Evolutionary conservation across 2,888 invertebrate species (phyloP), one percentile per base, ranked within the genome.

Genomic region (Bhutanitis thaidina): DNA sequence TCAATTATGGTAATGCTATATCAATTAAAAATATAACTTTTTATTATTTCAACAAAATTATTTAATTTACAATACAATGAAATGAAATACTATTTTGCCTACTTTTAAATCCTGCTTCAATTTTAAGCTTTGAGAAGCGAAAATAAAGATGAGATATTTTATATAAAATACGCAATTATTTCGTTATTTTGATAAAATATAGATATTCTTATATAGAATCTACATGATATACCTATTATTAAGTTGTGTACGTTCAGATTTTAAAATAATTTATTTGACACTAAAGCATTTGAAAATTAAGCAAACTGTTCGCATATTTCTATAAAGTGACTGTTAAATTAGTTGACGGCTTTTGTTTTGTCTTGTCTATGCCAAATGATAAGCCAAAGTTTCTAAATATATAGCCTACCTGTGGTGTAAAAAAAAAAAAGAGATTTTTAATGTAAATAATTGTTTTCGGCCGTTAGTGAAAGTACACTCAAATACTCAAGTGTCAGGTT

Each of bases 331-430:
- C 13, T 25, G 34, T 47, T 44, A 7, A 13, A 41, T 59, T 51
- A 52, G 12, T 49, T 51, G 52, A 52, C 38, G 52, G 45, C 54
- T 54, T 50, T 61, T 53, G 47, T 61, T 71, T 65, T 72, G 67
- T 70, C 69, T 74, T 65, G 64, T 71, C 71, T 74, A 80, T 76
- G 86, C 85, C 86, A 86, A 86, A 87, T 71, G 76, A 62, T 69
- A 78, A 80, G 86, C 85, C 87, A 86, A 87, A 87, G 80, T 78
- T 51, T 74, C 64, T 71, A 74, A 67, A 67, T 27, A 67, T 65
- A 40, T 43, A 56, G 53, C 64, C 25, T 64, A 64, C 58, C 47
- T 50, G 54, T 58, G 58, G 52, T 50, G 55, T 59, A 58, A 62
- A 48, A 53, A 49, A 43, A 41, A n/a, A n/a, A n/a, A n/a, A n/a